A percentile compares a stretch with the other conserved stretches of the same genome.
phyloP scores from a whole-genome alignment of 2,888 invertebrate species.

The Oxystoma pomonae region DNA sequence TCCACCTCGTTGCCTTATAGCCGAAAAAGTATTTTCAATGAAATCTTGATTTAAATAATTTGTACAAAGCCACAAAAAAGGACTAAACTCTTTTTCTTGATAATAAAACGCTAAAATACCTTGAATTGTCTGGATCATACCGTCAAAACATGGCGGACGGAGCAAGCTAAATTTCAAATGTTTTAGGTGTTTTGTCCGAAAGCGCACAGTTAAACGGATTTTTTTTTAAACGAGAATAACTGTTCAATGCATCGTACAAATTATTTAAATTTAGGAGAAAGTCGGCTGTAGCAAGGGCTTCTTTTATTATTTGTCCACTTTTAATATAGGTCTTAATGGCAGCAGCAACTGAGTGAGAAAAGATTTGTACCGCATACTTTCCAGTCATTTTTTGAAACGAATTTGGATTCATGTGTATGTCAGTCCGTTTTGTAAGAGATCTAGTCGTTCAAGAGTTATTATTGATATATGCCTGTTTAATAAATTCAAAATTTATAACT shows the following conservation, averaged over 20 bases:
- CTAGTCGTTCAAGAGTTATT: neutral
- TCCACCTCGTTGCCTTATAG: neutral
- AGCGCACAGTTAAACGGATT: neutral
- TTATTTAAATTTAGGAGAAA: neutral
- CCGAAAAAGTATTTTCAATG: no score
- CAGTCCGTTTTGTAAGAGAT: neutral
- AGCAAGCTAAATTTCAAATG: neutral
- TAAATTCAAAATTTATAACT: no score
- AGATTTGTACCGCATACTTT: constrained; percentile 5
- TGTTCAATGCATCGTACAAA: no score
- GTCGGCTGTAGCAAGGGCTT: no score
- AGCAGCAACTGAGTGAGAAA: constrained; percentile 4
- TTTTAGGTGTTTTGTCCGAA: neutral
- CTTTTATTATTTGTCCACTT: neutral
- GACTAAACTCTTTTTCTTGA: neutral
- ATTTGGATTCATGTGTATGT: constrained; percentile 4
- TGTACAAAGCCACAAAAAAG: neutral
- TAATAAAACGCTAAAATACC: neutral
- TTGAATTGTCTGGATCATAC: neutral
- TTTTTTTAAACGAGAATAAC: no score
- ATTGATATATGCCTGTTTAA: constrained; percentile 5
- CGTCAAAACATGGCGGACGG: neutral
- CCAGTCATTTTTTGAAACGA: constrained; percentile 2
- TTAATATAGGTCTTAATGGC: neutral
- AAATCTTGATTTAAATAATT: no score